Conservation (phyloP, 2,888 invertebrate species). For the Melipona beecheii region DNA sequence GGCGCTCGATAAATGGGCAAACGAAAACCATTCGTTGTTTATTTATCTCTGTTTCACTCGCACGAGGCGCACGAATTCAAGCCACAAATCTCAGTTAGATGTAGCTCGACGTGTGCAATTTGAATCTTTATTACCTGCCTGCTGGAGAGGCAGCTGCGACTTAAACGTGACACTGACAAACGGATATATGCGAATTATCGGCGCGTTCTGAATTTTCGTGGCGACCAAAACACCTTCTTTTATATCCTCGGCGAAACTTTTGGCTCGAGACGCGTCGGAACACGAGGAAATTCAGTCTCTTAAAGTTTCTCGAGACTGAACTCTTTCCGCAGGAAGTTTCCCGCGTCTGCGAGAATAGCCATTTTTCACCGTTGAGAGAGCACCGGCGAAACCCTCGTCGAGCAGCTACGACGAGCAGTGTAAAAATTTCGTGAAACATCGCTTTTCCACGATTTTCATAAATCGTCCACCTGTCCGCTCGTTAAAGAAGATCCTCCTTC, state of each 20-base stretch:
- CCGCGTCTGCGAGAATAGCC: neutral
- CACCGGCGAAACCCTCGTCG: neutral
- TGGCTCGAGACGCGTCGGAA: neutral
- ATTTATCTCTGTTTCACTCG: neutral
- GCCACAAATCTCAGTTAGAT: neutral
- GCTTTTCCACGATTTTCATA: neutral
- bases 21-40: neutral
- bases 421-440: neutral
- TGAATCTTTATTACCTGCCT: neutral
- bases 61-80: neutral
- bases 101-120: neutral
- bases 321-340: neutral
- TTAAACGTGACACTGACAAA: neutral
- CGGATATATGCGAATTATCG: neutral
- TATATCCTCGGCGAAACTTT: too few species aligned
- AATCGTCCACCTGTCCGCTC: constrained; percentile 29
- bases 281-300: neutral
- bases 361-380: neutral
- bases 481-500: constrained; percentile 22
- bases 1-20: neutral
- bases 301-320: too few species aligned
- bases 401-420: too few species aligned
- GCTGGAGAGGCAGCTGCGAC: neutral
- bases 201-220: neutral
- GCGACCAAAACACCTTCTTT: too few species aligned